phyloP scores from a whole-genome alignment of 1,140 invertebrate genomes.

The Lucilia cuprina region DNA sequence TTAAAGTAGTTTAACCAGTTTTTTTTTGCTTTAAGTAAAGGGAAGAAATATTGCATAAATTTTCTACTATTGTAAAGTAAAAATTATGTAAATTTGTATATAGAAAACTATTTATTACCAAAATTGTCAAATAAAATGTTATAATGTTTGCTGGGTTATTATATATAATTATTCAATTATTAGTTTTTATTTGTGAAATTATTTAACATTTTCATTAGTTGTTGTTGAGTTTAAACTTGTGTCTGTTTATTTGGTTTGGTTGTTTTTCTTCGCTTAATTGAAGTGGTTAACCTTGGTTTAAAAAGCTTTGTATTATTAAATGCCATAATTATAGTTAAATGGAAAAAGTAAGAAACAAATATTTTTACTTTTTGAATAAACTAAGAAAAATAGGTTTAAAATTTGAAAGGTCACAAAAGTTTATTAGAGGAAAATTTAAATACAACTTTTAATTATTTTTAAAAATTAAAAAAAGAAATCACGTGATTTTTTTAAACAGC shows the following conservation, averaged over 20 bases:
- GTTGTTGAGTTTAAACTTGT: neutral
- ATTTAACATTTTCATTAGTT: neutral
- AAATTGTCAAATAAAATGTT: too few relatives aligned
- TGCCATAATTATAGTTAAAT: conserved; percentile 7
- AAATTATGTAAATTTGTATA: too few relatives aligned
- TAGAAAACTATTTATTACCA: too few relatives aligned
- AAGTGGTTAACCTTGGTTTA: conserved; percentile 21
- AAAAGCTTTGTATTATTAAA: neutral
- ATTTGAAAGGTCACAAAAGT: neutral
- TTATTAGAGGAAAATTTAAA: neutral
- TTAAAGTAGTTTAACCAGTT: conserved; percentile 22
- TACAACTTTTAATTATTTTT: neutral
- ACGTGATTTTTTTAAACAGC: conserved; percentile 6
- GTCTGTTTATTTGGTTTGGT: neutral
- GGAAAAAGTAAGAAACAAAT: neutral
- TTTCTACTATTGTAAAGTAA: too few relatives aligned
- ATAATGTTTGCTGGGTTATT: neutral
- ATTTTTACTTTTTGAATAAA: neutral
- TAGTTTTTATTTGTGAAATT: neutral
- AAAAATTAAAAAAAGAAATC: neutral
- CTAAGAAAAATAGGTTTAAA: neutral
- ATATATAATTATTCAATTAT: neutral
- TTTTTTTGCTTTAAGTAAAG: neutral
- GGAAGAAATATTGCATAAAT: neutral
- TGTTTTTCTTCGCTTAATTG: neutral